Evolutionary conservation across 2,113 vertebrate species (phyloP), one percentile per base, ranked within the genome.

Genomic region (Phalacrocorax aristotelis): DNA sequence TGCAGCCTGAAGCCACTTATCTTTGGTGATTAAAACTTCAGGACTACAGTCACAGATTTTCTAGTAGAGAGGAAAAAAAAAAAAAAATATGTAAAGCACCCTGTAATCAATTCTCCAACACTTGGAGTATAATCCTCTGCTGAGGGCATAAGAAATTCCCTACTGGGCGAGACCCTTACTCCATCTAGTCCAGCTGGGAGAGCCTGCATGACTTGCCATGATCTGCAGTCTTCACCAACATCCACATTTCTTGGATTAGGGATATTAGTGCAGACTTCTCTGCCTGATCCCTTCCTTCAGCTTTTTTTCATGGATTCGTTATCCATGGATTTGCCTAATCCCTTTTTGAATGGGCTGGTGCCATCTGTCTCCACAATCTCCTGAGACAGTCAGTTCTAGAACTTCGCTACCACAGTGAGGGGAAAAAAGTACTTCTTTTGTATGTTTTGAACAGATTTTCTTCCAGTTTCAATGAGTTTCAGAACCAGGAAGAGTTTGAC

Each of bases 41-140:
- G 14, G 20, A 69, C 25, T 66, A 58, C 8, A 80, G n/a, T 32
- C 44, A 66, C 3, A 90, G 57, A 77, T 62, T 61, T 89, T 79
- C 27, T 57, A 52, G 2, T 18, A 42, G 6, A 69, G 19, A 42
- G 14, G 9, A 0, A 6, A 42, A 13, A 7, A 13, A 44, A 10
- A 0, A 6, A 42, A 13, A 7, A 13, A 44, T 6, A 27, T 0
- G 1, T 2, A 38, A 76, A 62, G 0, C 1, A 55, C 15, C 48
- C 44, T 36, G 5, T 15, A 77, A 79, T 52, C 19, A 65, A 40
- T 68, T 60, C 21, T 54, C 13, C 54, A 60, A 17, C 6, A 8
- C 16, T 4, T 46, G 25, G 22, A 27, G 15, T 44, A 52, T 25
- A 75, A 95, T 7, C 21, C 15, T 75, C 23, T 64, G 40, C 65